A percentile compares a stretch with the other conserved stretches of the same genome.
These are phyloP conservation scores for Seira ritae DNA, from an alignment of 2,888 invertebrate species.

Conservation along the genomic window DNA sequence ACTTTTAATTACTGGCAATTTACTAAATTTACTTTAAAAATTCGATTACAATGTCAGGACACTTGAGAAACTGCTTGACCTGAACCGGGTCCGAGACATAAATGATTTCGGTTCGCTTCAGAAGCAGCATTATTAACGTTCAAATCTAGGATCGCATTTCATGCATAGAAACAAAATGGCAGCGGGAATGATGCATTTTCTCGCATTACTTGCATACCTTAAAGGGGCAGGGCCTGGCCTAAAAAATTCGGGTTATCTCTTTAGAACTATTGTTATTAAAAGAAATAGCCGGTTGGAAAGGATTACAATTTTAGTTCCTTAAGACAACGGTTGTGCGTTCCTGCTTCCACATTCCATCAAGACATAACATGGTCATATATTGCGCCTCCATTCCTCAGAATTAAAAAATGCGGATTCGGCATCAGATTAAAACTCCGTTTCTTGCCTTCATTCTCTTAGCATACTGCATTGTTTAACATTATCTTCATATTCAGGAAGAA, in stretches of 20 bases:
- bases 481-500: slow-evolving; percentile 19
- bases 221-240: not conserved
- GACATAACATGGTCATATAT: too few relatives aligned
- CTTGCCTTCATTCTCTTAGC: too few relatives aligned
- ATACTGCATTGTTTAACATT: slow-evolving; percentile 17
- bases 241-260: not conserved
- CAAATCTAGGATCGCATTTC: not conserved
- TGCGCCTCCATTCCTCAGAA: too few relatives aligned
- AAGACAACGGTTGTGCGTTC: slow-evolving; percentile 43
- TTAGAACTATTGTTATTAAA: not conserved
- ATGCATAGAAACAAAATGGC: not conserved
- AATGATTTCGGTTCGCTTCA: not conserved
- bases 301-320: not conserved
- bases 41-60: not conserved
- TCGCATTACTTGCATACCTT: not conserved
- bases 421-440: too few relatives aligned
- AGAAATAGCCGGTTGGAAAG: too few relatives aligned
- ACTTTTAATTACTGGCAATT: not conserved
- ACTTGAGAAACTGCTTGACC: not conserved
- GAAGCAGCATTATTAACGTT: not conserved
- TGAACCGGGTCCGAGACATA: not conserved
- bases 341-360: slow-evolving; percentile 39
- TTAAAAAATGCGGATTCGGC: too few relatives aligned
- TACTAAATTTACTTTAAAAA: not conserved
- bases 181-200: not conserved